Base-by-base conservation (phyloP, 2,888 invertebrate genomes). In the Neuroscelio doddi region DNA sequence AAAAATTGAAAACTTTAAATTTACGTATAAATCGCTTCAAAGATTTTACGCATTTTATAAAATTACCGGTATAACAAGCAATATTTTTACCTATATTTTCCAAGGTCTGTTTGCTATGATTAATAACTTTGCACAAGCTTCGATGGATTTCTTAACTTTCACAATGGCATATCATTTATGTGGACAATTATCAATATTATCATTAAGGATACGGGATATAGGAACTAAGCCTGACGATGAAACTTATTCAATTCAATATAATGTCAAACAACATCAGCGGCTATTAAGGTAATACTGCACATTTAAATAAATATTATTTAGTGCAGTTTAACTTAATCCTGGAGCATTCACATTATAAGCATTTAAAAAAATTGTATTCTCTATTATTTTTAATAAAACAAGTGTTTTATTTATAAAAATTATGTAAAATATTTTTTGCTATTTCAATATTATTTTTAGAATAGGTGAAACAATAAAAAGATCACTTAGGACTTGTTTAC, bases 81-180 rank as follows among this genome's bases (percentile, higher is more conserved):
- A 66, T 14, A 50, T 51, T 14, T 8, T 53, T 0, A 55, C 69
- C 0, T 71, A 71, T 36, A 7, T 69, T 9, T 64, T 62, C 14
- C 69, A 66, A 51, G 5, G 39, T 27, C 71, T 68, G 0, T 49
- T 71, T 53, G 56, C 69, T 0, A 47, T 57, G 5, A 66, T 50
- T 27, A 66, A 65, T 34, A 57, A 44, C 12, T 71, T 69, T 14
- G 64, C 64, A 0, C 68, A 71, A 59, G 63, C 61, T 15, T 49
- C 69, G 5, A 69, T 71, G 69, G 71, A 71, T 47, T 71, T 67
- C 26, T 30, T 71, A 1, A 69, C 70, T 1, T 41, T 71, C n/a
- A 62, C 63, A 0, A 8, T 71, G 0, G 50, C 61, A 1, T 53
- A 49, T 14, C 68, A 71, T 55, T 46, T 71, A n/a, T 68, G 68